Evolutionary conservation across 2,888 invertebrate genomes (phyloP), one percentile per base, ranked within the genome.

Genomic region (Agonopterix subpropinquella): DNA sequence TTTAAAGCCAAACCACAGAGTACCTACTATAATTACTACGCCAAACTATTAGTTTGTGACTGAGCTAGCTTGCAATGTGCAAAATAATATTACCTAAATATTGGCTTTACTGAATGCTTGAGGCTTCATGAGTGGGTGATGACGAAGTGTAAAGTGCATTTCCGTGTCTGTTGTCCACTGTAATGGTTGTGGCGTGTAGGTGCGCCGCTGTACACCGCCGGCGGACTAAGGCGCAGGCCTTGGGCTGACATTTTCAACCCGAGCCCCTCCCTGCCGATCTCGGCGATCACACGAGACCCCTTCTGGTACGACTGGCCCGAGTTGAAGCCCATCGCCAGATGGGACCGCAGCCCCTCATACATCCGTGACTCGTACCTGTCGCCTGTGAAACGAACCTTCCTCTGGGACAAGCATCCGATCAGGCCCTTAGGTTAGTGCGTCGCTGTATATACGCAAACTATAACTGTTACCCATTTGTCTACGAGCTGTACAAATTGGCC

Each of bases 391-490:
- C 94, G 95, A 89, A 94, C 93, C 87, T 96, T 94, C 90, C 91
- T 96, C 74, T 96, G 96, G 96, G 93, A 93, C 87, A 94, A 93
- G 88, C 96, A 96, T 89, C 96, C 96, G 80, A 91, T 94, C 85
- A 93, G 96, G 89, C 95, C 95, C 77, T 92, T 95, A 90, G 95
- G 96, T 96, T 92, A 92, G 95, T 93, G 74, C 65, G 65, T 63
- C 67, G 80, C 81, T 83, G 79, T 82, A 80, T 80, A 80, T 52
- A 64, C 64, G 61, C 63, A 56, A 58, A 47, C 37, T 43, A 43
- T 52, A 48, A 47, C 48, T 47, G 46, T 56, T 62, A 68, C 66
- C 65, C 70, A 73, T 63, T 55, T 41, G 59, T 65, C 62, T 69
- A 60, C 57, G 63, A 76, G 77, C 79, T 81, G 80, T 86, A 81